Percentiles rank a stretch among this genome's conserved stretches.
These are phyloP conservation scores for Gymnocephalus cernua DNA, from an alignment of 2,113 vertebrate species.

Conservation along the genomic window DNA sequence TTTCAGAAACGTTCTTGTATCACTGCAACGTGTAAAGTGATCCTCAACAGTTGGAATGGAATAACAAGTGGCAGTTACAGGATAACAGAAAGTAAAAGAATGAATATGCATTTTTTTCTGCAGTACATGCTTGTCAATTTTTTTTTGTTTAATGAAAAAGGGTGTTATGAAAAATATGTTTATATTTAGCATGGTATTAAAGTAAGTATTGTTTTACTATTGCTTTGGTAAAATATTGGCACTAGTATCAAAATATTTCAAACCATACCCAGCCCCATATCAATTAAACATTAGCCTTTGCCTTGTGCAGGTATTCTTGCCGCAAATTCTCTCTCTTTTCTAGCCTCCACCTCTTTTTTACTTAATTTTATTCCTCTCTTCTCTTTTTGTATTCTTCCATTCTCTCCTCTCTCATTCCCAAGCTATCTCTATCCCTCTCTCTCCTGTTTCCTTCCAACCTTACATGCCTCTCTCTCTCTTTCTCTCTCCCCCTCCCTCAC, in stretches of 20 bases:
- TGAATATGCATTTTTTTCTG: neutral
- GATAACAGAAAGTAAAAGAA: neutral
- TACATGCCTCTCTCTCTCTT: constrained; percentile 11
- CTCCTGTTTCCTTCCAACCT: constrained; percentile 23
- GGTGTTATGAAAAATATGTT: neutral
- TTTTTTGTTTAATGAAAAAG: neutral
- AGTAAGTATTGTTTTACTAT: neutral
- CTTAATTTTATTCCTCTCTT: neutral
- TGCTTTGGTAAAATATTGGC: neutral
- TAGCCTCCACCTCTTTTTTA: neutral
- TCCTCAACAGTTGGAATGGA: neutral
- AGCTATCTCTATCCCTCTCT: constrained; percentile 20
- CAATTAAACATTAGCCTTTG: neutral
- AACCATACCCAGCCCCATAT: neutral
- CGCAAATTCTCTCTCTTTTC: neutral
- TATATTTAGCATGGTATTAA: neutral
- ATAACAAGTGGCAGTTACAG: neutral
- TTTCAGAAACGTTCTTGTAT: neutral
- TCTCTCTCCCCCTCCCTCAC: neutral
- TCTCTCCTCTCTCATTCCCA: constrained; percentile 16
- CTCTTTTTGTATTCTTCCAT: constrained; percentile 6
- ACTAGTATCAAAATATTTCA: neutral
- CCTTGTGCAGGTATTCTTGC: neutral
- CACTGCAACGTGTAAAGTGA: neutral
- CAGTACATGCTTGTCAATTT: neutral